Evolutionary conservation across 2,888 invertebrate species (phyloP), one percentile per base, ranked within the genome.

Genomic region (Temnothorax unifasciatus): DNA sequence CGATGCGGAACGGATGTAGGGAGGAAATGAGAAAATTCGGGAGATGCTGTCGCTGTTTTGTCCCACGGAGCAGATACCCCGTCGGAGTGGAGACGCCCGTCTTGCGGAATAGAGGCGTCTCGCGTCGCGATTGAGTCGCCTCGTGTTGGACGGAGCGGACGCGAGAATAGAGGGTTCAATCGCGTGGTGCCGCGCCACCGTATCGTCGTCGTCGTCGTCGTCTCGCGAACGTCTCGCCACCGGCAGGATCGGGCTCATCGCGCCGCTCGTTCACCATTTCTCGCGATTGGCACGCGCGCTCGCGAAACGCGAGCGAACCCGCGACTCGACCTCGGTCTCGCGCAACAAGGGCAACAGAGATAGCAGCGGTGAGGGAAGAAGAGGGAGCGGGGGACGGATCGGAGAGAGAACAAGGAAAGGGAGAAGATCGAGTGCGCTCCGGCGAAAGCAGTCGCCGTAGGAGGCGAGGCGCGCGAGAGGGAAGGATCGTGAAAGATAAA

Each of bases 261-360:
- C 79, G 79, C 54, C 73, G 44, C 57, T 38, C 77, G 64, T 79
- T 84, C 63, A 41, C 57, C 81, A 84, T 84, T 41, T 75, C 76
- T 79, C 83, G 85, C 83, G 85, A 89, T 88, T 84, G 89, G 88
- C 91, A 90, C 90, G 91, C 90, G 91, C 88, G 91, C 85, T 91
- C 66, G 61, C 77, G 79, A 50, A 84, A 75, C 84, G 84, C 83
- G 75, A 74, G 50, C 76, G 50, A 50, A 76, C 66, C 57, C 64
- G 82, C 82, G 50, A 44, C 73, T 75, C 82, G 50, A 50, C 73
- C 82, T 75, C 75, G 68, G 74, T 52, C 76, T 76, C 69, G 66
- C 18, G 77, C 79, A 68, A 68, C 38, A 74, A 74, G 84, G 76
- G 41, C 57, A 54, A 73, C 11, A 21, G 38, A 54, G 57, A 71